These are phyloP conservation scores for Sigmodon hispidus DNA, from an alignment of 2,113 vertebrate genomes.

Conservation along the genomic window DNA sequence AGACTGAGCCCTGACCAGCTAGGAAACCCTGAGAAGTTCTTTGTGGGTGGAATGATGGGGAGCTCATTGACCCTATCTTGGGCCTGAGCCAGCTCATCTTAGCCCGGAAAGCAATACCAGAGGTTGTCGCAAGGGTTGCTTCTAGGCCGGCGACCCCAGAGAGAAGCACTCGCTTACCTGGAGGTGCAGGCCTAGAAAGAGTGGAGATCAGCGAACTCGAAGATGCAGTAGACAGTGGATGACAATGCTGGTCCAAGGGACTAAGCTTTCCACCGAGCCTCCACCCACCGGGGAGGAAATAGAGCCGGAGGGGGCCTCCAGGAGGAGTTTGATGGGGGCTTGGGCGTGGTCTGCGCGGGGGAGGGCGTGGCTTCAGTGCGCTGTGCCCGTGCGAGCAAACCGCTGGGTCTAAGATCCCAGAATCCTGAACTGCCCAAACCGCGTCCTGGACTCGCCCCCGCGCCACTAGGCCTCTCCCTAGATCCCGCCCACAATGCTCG, in stretches of 20 bases:
- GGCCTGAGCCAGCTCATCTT: not conserved
- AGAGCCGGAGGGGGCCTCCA: not conserved
- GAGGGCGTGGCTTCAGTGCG: not conserved
- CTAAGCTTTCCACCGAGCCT: not conserved
- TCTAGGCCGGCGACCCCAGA: not conserved
- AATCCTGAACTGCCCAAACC: not conserved
- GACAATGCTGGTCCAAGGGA: not conserved
- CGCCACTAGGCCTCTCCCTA: not conserved
- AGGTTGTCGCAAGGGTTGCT: not conserved
- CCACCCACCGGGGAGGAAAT: fast-evolving
- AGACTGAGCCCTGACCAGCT: not conserved
- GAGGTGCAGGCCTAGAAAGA: not conserved
- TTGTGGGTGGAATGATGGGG: not conserved
- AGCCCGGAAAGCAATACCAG: not conserved
- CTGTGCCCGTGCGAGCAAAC: not conserved
- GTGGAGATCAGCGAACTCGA: not conserved
- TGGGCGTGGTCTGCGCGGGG: not conserved
- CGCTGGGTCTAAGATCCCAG: not conserved
- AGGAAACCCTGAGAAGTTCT: not conserved
- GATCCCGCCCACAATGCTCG: not conserved
- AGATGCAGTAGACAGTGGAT: too few species aligned
- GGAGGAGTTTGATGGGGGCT: not conserved
- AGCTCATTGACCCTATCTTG: not conserved
- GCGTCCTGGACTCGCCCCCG: not conserved
- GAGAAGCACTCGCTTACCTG: conserved; percentile 57